Base-by-base conservation (phyloP, 2,797 vertebrate genomes). In the Eptatretus atami region DNA sequence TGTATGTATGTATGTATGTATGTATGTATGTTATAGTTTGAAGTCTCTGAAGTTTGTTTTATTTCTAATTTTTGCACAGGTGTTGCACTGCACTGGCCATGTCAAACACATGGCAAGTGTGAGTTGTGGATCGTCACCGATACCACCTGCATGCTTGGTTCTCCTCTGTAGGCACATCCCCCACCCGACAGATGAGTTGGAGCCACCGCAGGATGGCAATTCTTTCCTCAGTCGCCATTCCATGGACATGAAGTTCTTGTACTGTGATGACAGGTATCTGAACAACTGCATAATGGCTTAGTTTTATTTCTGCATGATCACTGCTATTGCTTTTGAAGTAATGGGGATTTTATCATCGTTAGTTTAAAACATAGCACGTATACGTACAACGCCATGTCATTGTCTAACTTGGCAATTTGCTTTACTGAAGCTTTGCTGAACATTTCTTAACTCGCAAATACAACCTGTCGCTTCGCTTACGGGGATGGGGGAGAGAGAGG, bases 221-320 rank as follows among this genome's bases (percentile, higher is more conserved):
- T 88, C 86, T 31, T 98, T 94, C 73, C 78, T 98, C 69, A 96
- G 88, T 74, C 76, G 87, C 67, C 92, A 98, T 69, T 86, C 83
- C 77, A 95, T 98, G 92, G 90, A 98, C 76, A 94, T 98, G 92
- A 96, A 93, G 72, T 98, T 92, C 73, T 93, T 84, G 67, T 95
- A 90, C 74, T 96, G 86, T 3, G 92, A 98, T 53, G 85, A 94
- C 70, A 84, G 86, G 90, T 94, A 69, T 65, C 65, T 52, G 10
- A 3, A 61, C 25, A 10, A 15, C 55, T 6, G 6, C 55, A 15
- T 19, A 15, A 19, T 15, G 19, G 15, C 31, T 60, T 60, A 19
- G 55, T 19, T 65, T 19, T 44, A 44, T 44, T 44, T 44, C 31
- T 44, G 31, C 31, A 44, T 44, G 31, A 44, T 44, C 31, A 44